Conservation (phyloP, 2,113 vertebrate genomes). For the Motacilla alba region DNA sequence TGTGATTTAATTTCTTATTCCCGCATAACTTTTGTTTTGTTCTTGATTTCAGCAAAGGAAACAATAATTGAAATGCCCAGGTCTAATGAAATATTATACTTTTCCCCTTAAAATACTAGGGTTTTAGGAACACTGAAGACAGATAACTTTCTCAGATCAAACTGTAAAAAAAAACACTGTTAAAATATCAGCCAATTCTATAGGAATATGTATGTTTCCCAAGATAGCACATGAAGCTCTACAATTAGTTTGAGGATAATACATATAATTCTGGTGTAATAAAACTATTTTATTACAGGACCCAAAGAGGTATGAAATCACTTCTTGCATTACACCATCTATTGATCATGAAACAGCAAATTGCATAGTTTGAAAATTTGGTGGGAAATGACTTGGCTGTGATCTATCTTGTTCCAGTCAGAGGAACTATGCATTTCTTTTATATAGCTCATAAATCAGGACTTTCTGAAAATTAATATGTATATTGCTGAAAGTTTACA, state of each 20-base stretch:
- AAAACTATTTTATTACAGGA: constrained; percentile 16
- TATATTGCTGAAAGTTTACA: not conserved
- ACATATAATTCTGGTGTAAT: not conserved
- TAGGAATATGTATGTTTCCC: not conserved
- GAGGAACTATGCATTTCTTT: not conserved
- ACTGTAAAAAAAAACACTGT: not conserved
- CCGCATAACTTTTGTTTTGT: not conserved
- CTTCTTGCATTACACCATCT: constrained; percentile 11
- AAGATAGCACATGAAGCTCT: not conserved
- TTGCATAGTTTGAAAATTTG: constrained; percentile 9
- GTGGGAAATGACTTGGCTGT: not conserved
- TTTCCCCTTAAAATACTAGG: not conserved
- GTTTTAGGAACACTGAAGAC: not conserved
- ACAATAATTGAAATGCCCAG: not conserved
- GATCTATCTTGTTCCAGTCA: not conserved
- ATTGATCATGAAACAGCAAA: constrained; percentile 2
- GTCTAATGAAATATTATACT: not conserved
- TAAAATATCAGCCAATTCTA: not conserved
- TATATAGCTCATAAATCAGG: not conserved
- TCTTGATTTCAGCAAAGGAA: not conserved
- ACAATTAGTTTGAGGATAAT: constrained; percentile 8
- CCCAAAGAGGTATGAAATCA: not conserved
- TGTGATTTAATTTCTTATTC: not conserved
- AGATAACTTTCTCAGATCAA: not conserved
- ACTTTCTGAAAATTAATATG: not conserved